phyloP scores from a whole-genome alignment of 2,113 vertebrate species.

The Erpornis zantholeuca region DNA sequence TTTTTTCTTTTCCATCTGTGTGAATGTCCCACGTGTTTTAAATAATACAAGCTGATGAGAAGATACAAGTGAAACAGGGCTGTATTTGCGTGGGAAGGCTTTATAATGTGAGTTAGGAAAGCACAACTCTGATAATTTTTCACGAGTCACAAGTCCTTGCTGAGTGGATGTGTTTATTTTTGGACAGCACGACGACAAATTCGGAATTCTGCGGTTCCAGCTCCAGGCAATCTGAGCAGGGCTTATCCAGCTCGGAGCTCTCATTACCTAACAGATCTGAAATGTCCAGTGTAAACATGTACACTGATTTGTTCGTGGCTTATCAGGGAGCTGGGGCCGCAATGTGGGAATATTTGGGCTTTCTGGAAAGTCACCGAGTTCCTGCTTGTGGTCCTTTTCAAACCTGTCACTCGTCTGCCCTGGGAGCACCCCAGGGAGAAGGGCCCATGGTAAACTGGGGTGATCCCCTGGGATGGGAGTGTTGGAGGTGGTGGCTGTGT shows the following conservation, averaged over 20 bases:
- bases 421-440: background rate
- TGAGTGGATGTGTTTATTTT: background rate
- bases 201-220: background rate
- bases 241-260: background rate
- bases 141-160: background rate
- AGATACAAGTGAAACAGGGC: background rate
- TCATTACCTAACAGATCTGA: background rate
- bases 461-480: rapidly evolving
- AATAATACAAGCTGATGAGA: conserved; percentile 19
- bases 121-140: background rate
- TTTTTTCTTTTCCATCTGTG: conserved; percentile 31
- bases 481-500: rapidly evolving
- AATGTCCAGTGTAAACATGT: background rate
- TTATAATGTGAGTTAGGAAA: background rate
- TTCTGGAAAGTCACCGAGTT: background rate
- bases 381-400: background rate
- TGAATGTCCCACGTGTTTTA: conserved; percentile 25
- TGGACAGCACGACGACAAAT: background rate
- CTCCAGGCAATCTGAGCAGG: background rate
- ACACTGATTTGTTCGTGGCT: background rate
- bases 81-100: background rate
- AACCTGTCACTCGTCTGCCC: background rate
- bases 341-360: background rate
- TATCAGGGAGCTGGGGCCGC: background rate
- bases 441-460: background rate